Conservation (phyloP, 2,113 vertebrate species). For the Pedionomus torquatus region DNA sequence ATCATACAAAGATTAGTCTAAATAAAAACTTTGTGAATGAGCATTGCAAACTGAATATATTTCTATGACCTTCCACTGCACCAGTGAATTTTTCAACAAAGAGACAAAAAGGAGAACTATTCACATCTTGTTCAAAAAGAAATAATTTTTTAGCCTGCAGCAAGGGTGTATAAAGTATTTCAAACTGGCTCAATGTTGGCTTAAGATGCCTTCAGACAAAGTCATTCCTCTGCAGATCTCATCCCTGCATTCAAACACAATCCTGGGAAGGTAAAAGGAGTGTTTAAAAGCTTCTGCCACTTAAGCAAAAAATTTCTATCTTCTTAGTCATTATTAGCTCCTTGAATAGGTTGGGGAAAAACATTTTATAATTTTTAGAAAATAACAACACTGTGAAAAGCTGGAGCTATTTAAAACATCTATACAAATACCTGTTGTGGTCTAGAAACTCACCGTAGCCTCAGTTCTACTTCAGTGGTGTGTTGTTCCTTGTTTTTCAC, state of each 20-base stretch:
- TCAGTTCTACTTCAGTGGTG: not conserved
- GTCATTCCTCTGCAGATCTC: not conserved
- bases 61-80: not conserved
- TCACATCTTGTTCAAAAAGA: not conserved
- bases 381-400: not conserved
- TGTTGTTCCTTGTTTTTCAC: not conserved
- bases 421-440: rapidly evolving
- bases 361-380: no score
- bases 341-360: not conserved
- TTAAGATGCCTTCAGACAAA: not conserved
- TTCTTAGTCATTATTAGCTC: not conserved
- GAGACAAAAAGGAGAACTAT: not conserved
- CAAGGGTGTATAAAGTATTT: not conserved
- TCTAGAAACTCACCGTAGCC: not conserved
- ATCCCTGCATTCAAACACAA: not conserved
- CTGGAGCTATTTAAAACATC: not conserved
- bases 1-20: not conserved
- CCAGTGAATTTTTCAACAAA: not conserved
- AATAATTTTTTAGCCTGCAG: not conserved
- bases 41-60: not conserved
- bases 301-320: not conserved
- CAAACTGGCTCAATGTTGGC: not conserved
- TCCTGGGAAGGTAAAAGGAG: not conserved
- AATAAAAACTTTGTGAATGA: not conserved
- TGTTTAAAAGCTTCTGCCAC: not conserved